phyloP scores from a whole-genome alignment of 2,797 vertebrate genomes.

The Brachymystax lenok region DNA sequence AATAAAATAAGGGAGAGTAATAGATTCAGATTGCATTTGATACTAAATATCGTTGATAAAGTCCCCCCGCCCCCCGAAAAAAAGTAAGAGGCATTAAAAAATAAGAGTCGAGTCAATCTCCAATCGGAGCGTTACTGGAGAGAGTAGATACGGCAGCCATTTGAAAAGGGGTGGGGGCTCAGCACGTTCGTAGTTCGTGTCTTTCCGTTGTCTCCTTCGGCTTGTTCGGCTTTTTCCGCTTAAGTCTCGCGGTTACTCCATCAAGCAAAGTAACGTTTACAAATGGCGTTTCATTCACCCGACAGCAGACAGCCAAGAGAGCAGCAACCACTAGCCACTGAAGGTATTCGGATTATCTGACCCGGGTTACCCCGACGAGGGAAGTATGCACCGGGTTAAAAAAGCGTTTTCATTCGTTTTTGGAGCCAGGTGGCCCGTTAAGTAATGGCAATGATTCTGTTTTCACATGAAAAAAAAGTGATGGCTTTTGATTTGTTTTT shows the following conservation, averaged over 20 bases:
- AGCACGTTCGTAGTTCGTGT: slow-evolving; percentile 63
- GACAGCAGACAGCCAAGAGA: not conserved
- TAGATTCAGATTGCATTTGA: slow-evolving; percentile 46
- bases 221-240: slow-evolving; percentile 57
- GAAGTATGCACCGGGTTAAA: no score
- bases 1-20: slow-evolving; percentile 37
- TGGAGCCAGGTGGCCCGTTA: no score
- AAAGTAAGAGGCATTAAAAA: slow-evolving; percentile 61
- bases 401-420: no score
- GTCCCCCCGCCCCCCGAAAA: slow-evolving; percentile 10
- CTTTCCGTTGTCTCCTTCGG: slow-evolving; percentile 60
- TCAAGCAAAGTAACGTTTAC: not conserved
- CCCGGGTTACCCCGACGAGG: no score
- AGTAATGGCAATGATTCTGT: no score
- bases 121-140: slow-evolving; percentile 73
- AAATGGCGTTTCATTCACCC: slow-evolving; percentile 4
- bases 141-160: slow-evolving; percentile 79
- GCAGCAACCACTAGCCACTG: not conserved
- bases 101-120: slow-evolving; percentile 72
- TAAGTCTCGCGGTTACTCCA: slow-evolving; percentile 59
- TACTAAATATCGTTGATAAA: slow-evolving; percentile 58
- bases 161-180: slow-evolving; percentile 70
- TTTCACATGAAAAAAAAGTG: no score
- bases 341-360: no score
- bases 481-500: no score